Evolutionary conservation across 2,888 invertebrate genomes (phyloP).

Genomic region (Gryllus longicercus): DNA sequence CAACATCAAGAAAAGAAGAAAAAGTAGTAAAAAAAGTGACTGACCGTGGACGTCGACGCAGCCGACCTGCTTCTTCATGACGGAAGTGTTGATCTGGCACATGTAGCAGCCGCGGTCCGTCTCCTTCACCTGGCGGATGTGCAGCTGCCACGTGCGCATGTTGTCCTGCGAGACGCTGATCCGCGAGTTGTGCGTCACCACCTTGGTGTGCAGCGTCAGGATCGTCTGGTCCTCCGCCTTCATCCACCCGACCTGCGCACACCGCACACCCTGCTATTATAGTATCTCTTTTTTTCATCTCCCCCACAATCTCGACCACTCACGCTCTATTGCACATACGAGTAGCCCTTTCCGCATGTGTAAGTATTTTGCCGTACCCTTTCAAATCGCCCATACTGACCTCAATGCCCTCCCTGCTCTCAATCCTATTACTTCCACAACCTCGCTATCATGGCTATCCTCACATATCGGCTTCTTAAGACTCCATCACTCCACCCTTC

Average conservation of each 20-base stretch:
- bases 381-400: neutral
- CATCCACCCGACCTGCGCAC: constrained; percentile 79
- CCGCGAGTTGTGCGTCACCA: constrained; percentile 79
- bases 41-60: constrained; percentile 85
- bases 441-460: neutral
- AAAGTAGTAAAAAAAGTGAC: constrained; percentile 41
- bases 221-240: constrained; percentile 89
- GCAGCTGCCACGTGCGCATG: constrained; percentile 75
- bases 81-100: constrained; percentile 87
- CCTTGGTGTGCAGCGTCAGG: constrained; percentile 76
- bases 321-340: too few species aligned
- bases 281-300: too few species aligned
- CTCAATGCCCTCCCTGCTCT: neutral
- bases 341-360: too few species aligned
- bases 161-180: constrained; percentile 80
- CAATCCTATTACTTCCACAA: neutral
- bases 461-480: neutral
- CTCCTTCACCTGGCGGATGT: constrained; percentile 76
- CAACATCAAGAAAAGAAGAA: too few species aligned
- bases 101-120: constrained; percentile 85
- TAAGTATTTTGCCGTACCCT: neutral
- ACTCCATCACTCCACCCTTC: neutral
- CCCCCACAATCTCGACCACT: too few species aligned
- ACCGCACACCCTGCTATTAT: neutral
- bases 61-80: constrained; percentile 82